Base-by-base conservation (phyloP, 2,888 invertebrate genomes). In the Pycnomerus fuliginosus region DNA sequence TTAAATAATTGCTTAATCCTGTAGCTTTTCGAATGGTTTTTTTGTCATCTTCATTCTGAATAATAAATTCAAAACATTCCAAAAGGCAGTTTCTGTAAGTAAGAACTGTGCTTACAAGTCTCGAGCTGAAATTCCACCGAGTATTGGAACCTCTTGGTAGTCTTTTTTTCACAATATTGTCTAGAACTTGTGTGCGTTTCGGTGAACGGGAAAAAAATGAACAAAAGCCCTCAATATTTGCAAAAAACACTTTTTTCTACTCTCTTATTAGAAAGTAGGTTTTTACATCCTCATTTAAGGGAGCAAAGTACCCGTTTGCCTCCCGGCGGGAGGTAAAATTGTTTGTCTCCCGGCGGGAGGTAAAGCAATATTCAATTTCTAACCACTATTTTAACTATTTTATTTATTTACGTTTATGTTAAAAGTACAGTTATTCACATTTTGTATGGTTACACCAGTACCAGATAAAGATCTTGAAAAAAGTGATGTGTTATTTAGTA, bases 71-170 rank as follows among this genome's bases (percentile, higher is more conserved):
- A 43, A 62, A 48, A 29, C 55, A 60, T 35, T 56, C 49, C 32
- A 56, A 52, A 3, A 62, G n/a, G 24, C 41, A 27, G 13, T 54
- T 39, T 44, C 48, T 41, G 32, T 62, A 17, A 44, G 51, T 51
- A 42, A 27, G 49, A 13, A 59, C 38, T 14, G 34, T 44, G 27
- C 42, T 39, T 5, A 57, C 48, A 5, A 29, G 33, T 16, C 42
- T 16, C 12, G 23, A 23, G 17, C 53, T 43, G 28, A 49, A 58
- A 34, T 55, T 51, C 56, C 52, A 58, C 17, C 51, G 30, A 13
- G 45, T 48, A 8, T 43, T n/a, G 3, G 40, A 16, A 30, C 25
- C 37, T n/a, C 14, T 27, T 2, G 52, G 47, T 5, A 48, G 29
- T 17, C 44, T 29, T 37, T 23, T 16, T n/a, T 30, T 10, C 25